Evolutionary conservation across 1,140 invertebrate genomes (phyloP).

Genomic region (Drosophila subobscura): DNA sequence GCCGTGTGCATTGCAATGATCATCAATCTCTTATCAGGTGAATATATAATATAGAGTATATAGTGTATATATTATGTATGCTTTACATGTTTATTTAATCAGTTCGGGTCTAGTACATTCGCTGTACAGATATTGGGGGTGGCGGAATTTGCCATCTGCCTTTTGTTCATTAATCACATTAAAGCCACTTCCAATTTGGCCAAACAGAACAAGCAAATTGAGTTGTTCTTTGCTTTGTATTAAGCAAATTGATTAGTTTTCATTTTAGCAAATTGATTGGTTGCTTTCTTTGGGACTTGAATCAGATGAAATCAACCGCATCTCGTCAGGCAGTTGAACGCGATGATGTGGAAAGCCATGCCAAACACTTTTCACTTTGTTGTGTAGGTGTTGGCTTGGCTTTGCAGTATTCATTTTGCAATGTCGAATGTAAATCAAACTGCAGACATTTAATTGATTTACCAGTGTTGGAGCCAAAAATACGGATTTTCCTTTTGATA

Average conservation of each 20-base stretch:
- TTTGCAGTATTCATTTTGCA: neutral
- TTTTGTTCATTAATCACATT: conserved; percentile 21
- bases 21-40: conserved; percentile 73
- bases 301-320: conserved; percentile 18
- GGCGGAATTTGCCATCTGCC: neutral
- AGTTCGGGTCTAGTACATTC: too few species aligned
- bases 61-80: conserved; percentile 1
- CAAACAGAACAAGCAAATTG: conserved; percentile 28
- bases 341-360: conserved; percentile 51
- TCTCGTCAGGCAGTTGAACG: conserved; percentile 18
- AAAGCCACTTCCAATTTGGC: conserved; percentile 15
- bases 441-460: conserved; percentile 18
- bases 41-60: conserved; percentile 20
- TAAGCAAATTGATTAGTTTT: conserved; percentile 30
- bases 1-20: conserved; percentile 63
- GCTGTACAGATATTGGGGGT: too few species aligned
- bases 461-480: neutral
- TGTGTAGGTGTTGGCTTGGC: neutral
- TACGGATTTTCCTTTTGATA: neutral
- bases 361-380: conserved; percentile 25
- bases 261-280: conserved; percentile 18
- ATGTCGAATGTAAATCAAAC: neutral
- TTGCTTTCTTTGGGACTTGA: conserved; percentile 12
- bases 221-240: conserved; percentile 18
- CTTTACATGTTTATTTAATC: neutral